A percentile compares a stretch with the other conserved stretches of the same genome.
These are phyloP conservation scores for Acipenser oxyrinchus DNA, from an alignment of 2,797 vertebrate genomes.

Conservation along the genomic window DNA sequence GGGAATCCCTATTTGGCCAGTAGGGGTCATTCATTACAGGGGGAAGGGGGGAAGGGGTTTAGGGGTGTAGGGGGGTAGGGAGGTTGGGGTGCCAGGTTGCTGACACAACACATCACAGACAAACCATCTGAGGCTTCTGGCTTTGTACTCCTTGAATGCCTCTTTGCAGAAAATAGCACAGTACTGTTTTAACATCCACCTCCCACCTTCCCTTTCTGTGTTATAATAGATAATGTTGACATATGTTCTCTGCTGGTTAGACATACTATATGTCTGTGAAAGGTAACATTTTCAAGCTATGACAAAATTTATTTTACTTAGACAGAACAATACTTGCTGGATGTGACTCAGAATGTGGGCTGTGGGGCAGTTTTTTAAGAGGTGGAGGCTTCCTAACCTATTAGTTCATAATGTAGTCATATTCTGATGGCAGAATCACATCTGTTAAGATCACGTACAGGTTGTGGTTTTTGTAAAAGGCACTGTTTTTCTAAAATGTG, in stretches of 20 bases:
- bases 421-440: conserved; percentile 23
- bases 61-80: conserved; percentile 34
- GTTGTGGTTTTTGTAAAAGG: conserved; percentile 27
- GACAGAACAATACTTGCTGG: conserved; percentile 69
- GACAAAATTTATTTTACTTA: conserved; percentile 95
- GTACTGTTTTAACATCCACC: conserved; percentile 73
- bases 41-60: conserved; percentile 18
- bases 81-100: conserved; percentile 57
- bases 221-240: conserved; percentile 88
- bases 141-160: conserved; percentile 75
- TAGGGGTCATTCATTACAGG: conserved; percentile 9
- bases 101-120: conserved; percentile 77
- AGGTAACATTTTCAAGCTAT: conserved; percentile 90
- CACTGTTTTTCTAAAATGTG: neutral
- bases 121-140: conserved; percentile 72
- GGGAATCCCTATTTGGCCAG: too few relatives aligned
- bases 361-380: conserved; percentile 52
- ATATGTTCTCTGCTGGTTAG: conserved; percentile 82
- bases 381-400: conserved; percentile 24
- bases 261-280: conserved; percentile 86
- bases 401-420: conserved; percentile 36
- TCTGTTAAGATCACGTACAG: conserved; percentile 7
- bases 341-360: conserved; percentile 76
- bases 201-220: conserved; percentile 75
- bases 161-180: conserved; percentile 71